A percentile compares a stretch with the other conserved stretches of the same genome.
phyloP scores from a whole-genome alignment of 2,797 vertebrate genomes.

The Paguma larvata region DNA sequence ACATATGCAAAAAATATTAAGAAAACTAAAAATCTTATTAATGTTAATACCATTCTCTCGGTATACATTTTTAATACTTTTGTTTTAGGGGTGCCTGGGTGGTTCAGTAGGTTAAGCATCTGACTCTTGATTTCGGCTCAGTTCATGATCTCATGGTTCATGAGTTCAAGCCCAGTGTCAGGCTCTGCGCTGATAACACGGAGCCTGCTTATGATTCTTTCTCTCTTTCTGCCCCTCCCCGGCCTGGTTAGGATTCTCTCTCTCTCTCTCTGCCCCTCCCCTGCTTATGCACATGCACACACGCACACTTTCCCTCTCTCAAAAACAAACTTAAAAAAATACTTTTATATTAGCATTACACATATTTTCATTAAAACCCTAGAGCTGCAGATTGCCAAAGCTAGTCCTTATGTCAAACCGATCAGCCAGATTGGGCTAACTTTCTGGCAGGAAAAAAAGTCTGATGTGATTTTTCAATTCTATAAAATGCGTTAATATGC shows the following conservation, averaged over 20 bases:
- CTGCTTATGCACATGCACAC: too few species aligned
- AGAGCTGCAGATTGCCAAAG: neutral
- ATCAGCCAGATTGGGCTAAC: neutral
- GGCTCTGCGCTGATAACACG: too few species aligned
- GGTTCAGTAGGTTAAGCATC: too few species aligned
- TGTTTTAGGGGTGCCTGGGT: neutral
- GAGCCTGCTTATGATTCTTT: too few species aligned
- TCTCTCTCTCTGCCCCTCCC: too few species aligned
- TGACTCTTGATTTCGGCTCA: too few species aligned
- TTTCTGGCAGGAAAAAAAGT: conserved; percentile 3
- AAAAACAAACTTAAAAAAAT: too few species aligned
- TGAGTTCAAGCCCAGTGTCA: too few species aligned
- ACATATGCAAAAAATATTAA: neutral
- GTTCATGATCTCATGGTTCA: too few species aligned
- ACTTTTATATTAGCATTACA: neutral
- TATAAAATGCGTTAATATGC: neutral
- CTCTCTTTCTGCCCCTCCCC: too few species aligned
- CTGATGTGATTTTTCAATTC: conserved; percentile 21
- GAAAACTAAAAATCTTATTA: conserved; percentile 16
- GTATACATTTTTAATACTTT: neutral
- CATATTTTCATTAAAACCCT: neutral
- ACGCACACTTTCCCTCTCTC: too few species aligned
- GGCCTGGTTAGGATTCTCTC: too few species aligned
- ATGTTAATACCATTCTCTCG: neutral
- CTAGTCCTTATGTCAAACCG: neutral